These are phyloP conservation scores for Chrysaora quinquecirrha DNA, from an alignment of 30 jellyfish, hydroid and myxozoan genomes.

Conservation along the genomic window DNA sequence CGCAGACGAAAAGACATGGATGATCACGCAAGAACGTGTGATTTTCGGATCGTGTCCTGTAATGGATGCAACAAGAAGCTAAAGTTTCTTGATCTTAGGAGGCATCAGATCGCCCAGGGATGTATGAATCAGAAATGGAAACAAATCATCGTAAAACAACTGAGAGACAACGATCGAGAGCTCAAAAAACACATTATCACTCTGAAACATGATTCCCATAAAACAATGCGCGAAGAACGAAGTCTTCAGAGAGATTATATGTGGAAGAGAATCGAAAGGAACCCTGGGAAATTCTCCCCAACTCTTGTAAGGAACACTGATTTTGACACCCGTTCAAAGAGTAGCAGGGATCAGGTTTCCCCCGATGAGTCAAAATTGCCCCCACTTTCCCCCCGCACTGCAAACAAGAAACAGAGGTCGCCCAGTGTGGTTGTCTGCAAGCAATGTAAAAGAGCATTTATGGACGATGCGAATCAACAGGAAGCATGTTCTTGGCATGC, in stretches of 20 bases:
- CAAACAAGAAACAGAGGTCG: background rate
- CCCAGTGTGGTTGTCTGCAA: background rate
- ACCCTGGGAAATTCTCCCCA: conserved; percentile 64
- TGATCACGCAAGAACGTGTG: conserved; percentile 37
- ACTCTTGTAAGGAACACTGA: conserved; percentile 44
- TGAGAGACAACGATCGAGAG: conserved; percentile 44
- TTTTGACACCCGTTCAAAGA: background rate
- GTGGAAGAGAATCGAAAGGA: conserved; percentile 68
- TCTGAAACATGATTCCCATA: conserved; percentile 51
- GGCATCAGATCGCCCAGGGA: conserved; percentile 50
- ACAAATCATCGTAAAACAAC: conserved; percentile 48
- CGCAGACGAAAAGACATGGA: conserved; percentile 36
- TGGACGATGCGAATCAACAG: background rate
- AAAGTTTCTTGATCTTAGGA: conserved; percentile 36
- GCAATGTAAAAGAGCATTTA: background rate
- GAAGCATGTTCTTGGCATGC: conserved; percentile 7
- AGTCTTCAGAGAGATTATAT: conserved; percentile 45
- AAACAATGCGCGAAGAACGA: conserved; percentile 48
- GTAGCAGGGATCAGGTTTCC: conserved; percentile 12
- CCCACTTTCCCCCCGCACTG: background rate
- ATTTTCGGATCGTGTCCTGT: conserved; percentile 42
- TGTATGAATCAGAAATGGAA: conserved; percentile 39
- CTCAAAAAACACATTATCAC: conserved; percentile 24
- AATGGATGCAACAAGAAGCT: conserved; percentile 50
- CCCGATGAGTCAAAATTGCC: background rate